Evolutionary conservation across 2,113 vertebrate genomes (phyloP).

Genomic region (Orientallactaga bullata): DNA sequence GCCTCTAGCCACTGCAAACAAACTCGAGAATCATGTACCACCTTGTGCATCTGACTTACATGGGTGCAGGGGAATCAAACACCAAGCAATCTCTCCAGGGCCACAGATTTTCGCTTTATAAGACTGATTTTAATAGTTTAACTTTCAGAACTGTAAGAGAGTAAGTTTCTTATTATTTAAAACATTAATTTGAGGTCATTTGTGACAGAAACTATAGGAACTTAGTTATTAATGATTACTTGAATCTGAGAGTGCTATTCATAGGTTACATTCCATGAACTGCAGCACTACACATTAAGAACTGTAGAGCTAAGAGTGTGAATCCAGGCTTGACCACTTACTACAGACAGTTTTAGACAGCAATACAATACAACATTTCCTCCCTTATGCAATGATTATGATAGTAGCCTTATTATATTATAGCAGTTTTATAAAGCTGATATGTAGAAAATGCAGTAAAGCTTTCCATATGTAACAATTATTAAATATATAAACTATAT

Average conservation of each 20-base stretch:
- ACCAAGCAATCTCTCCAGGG: too few species aligned
- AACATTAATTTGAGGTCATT: neutral
- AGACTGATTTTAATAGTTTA: neutral
- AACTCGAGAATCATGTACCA: too few species aligned
- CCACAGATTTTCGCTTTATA: neutral
- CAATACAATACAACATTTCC: neutral
- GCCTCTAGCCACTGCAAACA: too few species aligned
- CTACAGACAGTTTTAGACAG: neutral
- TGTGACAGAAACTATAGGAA: neutral
- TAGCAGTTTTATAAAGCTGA: neutral
- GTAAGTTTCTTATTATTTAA: neutral
- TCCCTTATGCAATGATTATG: neutral
- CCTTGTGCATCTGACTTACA: too few species aligned
- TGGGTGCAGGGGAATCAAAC: too few species aligned
- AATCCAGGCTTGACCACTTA: neutral
- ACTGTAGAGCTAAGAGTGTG: neutral
- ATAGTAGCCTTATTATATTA: neutral
- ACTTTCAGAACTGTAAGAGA: neutral
- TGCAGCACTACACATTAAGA: neutral
- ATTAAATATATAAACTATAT: neutral
- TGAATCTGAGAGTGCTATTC: neutral
- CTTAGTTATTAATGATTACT: neutral
- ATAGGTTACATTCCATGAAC: neutral
- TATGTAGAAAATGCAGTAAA: neutral
- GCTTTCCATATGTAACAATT: neutral